Base-by-base conservation (phyloP, 1,140 invertebrate species). In the Camponotus pennsylvanicus region DNA sequence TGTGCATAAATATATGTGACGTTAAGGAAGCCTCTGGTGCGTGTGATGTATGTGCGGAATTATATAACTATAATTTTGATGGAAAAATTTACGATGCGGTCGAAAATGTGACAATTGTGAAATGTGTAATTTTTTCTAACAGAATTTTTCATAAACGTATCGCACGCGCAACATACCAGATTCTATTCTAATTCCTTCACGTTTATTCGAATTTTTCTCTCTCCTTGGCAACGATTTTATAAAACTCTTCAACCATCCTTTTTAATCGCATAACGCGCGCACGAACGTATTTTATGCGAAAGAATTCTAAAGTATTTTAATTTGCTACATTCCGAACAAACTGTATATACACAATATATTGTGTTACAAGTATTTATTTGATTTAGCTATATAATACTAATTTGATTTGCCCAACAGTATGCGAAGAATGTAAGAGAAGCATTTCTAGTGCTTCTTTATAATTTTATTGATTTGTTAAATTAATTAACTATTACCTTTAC, bases 71-170 rank as follows among this genome's bases (percentile, higher is more conserved):
- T 27, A 21, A 67, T 67, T 67, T 11, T 21, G 21, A 11, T 4
- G 64, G 7, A 9, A 42, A 21, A 27, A 18, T 78, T 78, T 52
- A 64, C 13, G 15, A 34, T 45, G 75, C 18, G 40, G 21, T 42
- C 61, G 59, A 64, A 78, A 45, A 64, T 40, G 27, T 45, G 40
- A 78, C 75, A 15, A 32, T 64, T n/a, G 75, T 7, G 27, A 77
- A 64, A 64, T n/a, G 15, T 9, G 40, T 34, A 18, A 15, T 13
- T 42, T 45, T 63, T 32, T 7, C 1, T 40, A 75, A 40, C 37
- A 27, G 34, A 76, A 76, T 52, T 76, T 34, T 27, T 59, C 2
- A 75, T 75, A 75, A 57, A 57, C 52, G 8, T 75, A 52, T 27
- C 52, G 34, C 42, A 18, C 27, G 3, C 15, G 8, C 52, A 73